These are phyloP conservation scores for Monodelphis domestica DNA, from an alignment of 2,797 vertebrate genomes.

Conservation along the genomic window DNA sequence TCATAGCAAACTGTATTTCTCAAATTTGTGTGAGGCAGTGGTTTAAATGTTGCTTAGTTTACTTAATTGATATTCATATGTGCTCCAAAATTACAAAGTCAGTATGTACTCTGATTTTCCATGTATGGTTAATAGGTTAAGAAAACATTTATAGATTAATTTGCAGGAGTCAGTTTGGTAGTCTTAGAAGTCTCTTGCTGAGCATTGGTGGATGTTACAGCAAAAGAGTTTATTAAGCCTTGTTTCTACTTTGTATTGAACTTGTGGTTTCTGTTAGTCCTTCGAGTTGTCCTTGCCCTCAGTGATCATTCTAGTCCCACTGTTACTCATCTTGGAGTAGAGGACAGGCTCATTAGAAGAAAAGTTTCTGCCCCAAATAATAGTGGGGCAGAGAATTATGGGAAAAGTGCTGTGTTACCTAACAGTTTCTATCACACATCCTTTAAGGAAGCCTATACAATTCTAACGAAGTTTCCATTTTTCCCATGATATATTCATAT, in stretches of 20 bases:
- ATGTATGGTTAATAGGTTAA: constrained; percentile 25
- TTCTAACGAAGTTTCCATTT: constrained; percentile 1
- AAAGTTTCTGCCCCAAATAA: not conserved
- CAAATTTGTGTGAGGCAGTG: constrained; percentile 21
- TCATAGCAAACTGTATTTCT: not conserved
- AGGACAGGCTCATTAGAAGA: not conserved
- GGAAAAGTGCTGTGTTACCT: not conserved
- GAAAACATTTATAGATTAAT: constrained; percentile 21
- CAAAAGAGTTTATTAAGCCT: constrained; percentile 47
- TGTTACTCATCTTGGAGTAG: constrained; percentile 18
- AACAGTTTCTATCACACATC: not conserved
- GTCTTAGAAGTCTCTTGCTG: constrained; percentile 13
- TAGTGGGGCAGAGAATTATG: constrained; percentile 12
- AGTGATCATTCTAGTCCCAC: constrained; percentile 32
- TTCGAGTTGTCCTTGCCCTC: constrained; percentile 29
- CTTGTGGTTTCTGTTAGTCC: not conserved
- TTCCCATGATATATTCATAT: constrained; percentile 23
- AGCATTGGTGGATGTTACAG: not conserved
- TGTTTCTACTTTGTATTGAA: constrained; percentile 48
- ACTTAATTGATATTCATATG: constrained; percentile 30
- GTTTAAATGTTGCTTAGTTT: constrained; percentile 55
- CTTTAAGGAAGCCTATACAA: constrained; percentile 3
- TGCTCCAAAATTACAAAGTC: constrained; percentile 22
- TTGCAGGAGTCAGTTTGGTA: not conserved
- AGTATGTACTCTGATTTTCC: constrained; percentile 9